Base-by-base conservation (phyloP, 2,113 vertebrate genomes). In the Drymodes brunneopygia region DNA sequence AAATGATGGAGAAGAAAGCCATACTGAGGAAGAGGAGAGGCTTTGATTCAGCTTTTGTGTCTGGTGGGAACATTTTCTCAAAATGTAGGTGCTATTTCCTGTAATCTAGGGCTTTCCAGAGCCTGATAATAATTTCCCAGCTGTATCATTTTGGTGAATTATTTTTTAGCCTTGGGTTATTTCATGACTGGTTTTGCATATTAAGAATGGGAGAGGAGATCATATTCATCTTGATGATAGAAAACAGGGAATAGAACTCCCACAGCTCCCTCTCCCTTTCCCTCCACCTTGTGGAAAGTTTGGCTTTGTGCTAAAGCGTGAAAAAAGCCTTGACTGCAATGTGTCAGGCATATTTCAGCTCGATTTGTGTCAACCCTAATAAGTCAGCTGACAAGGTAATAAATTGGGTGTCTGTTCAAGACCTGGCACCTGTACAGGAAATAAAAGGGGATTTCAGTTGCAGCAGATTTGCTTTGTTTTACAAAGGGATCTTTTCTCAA, bases 381-480 rank as follows among this genome's bases (percentile, higher is more conserved):
- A 98, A 98, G 96, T 97, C 90, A 96, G 92, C 94, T 98, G 97
- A 98, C 97, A 97, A 96, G 88, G 94, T 97, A 97, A 98, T 98
- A 98, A 98, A 98, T 95, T 97, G 94, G 73, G 88, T 97, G 97
- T 97, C 97, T 97, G 96, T 94, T 98, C 96, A 96, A 95, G 94
- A 87, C 90, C 96, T 97, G 98, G 97, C 97, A 98, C 96, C 97
- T 98, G 95, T 96, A 97, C 97, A 98, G 97, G 97, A 98, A 98
- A 98, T 97, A 97, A 97, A 98, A 95, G 83, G 44, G 74, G 81
- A 97, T 97, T 98, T 98, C 92, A 88, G 86, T 97, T 97, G 80
- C 92, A 96, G 92, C 70, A 95, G 81, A 72, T 94, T 97, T 91
- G 93, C 95, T 98, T 96, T 94, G 87, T 95, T 98, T 97, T 97